Conservation (phyloP, 2,113 vertebrate species). For the Puntigrus tetrazona region DNA sequence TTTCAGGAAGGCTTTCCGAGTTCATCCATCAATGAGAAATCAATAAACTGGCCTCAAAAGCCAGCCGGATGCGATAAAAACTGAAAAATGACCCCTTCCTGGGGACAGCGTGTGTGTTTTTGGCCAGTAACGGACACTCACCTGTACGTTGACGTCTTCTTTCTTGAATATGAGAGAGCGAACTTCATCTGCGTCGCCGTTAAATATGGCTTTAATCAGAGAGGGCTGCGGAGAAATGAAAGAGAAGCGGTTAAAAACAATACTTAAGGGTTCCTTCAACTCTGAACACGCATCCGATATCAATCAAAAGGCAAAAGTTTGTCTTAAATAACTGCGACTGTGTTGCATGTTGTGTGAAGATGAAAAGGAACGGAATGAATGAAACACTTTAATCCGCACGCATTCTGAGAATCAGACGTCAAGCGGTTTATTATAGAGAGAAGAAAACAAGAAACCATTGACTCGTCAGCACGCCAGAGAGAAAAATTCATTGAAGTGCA, state of each 20-base stretch:
- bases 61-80: not conserved
- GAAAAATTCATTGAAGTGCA: not conserved
- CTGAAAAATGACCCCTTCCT: not conserved
- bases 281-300: not conserved
- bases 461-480: not conserved
- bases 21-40: constrained; percentile 23
- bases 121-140: constrained; percentile 66
- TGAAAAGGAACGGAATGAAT: not conserved
- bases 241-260: constrained; percentile 12
- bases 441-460: not conserved
- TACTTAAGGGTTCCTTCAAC: not conserved
- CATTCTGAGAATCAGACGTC: not conserved
- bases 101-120: not conserved
- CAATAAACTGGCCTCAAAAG: not conserved
- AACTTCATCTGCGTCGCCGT: constrained; percentile 97
- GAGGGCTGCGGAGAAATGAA: constrained; percentile 80
- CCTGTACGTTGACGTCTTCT: constrained; percentile 99
- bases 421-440: not conserved
- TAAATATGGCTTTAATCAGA: constrained; percentile 99
- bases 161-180: constrained; percentile 98
- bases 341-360: not conserved
- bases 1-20: not conserved
- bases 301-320: not conserved
- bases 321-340: not conserved
- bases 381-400: not conserved